Evolutionary conservation across 1,140 invertebrate species (phyloP).

Genomic region (Caenorhabditis briggsae): DNA sequence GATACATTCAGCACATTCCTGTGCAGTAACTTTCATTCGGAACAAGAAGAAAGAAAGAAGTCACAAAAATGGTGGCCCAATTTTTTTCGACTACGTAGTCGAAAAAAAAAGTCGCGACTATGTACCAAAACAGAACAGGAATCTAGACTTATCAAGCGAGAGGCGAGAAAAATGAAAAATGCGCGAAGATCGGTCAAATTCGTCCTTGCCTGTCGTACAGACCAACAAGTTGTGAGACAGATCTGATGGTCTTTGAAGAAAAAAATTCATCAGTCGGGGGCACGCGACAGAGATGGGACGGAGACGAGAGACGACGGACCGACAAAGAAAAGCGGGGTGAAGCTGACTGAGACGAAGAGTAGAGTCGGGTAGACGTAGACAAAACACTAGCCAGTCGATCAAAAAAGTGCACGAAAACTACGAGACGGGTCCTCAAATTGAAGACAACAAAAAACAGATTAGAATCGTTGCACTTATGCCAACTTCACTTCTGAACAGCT

Average conservation of each 20-base stretch:
- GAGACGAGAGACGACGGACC: constrained; percentile 36
- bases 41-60: no score
- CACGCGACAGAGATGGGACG: constrained; percentile 15
- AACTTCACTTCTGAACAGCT: neutral
- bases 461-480: neutral
- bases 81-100: neutral
- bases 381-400: neutral
- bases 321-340: constrained; percentile 30
- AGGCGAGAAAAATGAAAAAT: constrained; percentile 22
- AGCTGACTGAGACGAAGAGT: constrained; percentile 11
- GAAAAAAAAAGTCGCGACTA: no score
- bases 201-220: constrained; percentile 42
- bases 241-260: constrained; percentile 33
- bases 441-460: neutral
- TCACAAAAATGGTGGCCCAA: no score
- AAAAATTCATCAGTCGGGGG: neutral
- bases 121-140: neutral
- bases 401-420: constrained; percentile 51
- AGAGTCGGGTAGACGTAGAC: constrained; percentile 28
- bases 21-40: no score
- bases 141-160: neutral
- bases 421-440: constrained; percentile 22
- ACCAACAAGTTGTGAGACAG: constrained; percentile 1
- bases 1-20: no score
- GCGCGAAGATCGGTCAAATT: constrained; percentile 40